Evolutionary conservation across 2,888 invertebrate species (phyloP), one percentile per base, ranked within the genome.

Genomic region (Habroteleia sp.): DNA sequence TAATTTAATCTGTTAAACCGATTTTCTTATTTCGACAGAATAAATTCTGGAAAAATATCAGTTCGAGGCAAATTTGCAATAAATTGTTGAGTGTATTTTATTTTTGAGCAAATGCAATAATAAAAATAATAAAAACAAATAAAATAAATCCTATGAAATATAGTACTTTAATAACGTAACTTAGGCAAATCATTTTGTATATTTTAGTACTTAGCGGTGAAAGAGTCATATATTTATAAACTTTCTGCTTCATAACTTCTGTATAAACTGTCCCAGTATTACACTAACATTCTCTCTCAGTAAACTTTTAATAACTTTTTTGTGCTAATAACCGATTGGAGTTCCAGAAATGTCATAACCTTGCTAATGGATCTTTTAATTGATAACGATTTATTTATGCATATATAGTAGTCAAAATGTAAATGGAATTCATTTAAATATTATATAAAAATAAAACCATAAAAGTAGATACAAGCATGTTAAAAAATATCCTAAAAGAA

Each of bases 281-380:
- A 42, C 52, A 37, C 25, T 50, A 39, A 33, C 33, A 20, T 23
- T n/a, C n/a, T n/a, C n/a, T n/a, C n/a, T 13, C 41, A 65, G 50
- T 42, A 42, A 65, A 65, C 65, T 52, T 65, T 65, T 65, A 52
- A 65, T 63, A 50, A 50, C 50, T 58, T 58, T 63, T 63, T 42
- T 20, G 16, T 13, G 37, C 23, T 33, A 25, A 50, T 33, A 14
- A 50, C 33, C 63, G 33, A 42, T 63, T 42, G 50, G 23, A 63
- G 33, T 17, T 63, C 25, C 14, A 7, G 1, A 25, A 8, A 41
- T 5, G 41, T n/a, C n/a, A 29, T 29, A 27, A 8, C 20, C 8
- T 11, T 16, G 7, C 5, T 42, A 56, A 56, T 56, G 31, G 31
- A 14, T 31, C 7, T 41, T 37, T 56, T 16, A 20, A 44, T 58